Conservation (phyloP, 2,797 vertebrate species). For the Ctenopoma kingsleyae region DNA sequence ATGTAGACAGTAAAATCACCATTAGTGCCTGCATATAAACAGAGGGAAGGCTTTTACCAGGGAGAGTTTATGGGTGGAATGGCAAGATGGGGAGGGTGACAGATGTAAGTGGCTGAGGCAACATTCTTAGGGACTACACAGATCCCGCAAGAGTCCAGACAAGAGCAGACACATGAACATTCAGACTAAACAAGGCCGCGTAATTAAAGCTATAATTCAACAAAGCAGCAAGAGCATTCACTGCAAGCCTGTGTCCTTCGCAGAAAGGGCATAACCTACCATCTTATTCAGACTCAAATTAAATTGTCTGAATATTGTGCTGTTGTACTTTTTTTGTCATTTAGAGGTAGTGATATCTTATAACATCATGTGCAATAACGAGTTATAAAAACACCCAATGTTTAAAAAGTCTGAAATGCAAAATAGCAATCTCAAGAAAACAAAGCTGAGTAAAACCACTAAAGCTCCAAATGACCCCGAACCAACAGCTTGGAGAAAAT, state of each 20-base stretch:
- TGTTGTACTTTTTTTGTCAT: constrained; percentile 39
- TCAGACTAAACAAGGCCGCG: constrained; percentile 78
- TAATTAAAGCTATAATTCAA: constrained; percentile 79
- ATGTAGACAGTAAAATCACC: constrained; percentile 65
- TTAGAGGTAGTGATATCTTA: constrained; percentile 10
- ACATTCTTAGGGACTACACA: constrained; percentile 48
- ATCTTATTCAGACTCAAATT: constrained; percentile 49
- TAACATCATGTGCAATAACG: constrained; percentile 14
- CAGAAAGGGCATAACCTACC: constrained; percentile 53
- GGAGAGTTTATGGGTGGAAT: constrained; percentile 57
- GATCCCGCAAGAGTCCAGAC: constrained; percentile 66
- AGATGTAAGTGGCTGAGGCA: constrained; percentile 58
- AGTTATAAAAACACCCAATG: background rate
- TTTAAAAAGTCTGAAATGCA: constrained; percentile 15
- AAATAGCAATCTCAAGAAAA: constrained; percentile 12
- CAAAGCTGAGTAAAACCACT: constrained; percentile 13
- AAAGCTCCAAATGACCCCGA: background rate
- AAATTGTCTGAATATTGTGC: constrained; percentile 44
- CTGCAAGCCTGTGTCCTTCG: constrained; percentile 51
- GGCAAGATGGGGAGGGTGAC: constrained; percentile 39
- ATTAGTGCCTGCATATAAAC: constrained; percentile 69
- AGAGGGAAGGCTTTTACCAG: constrained; percentile 58
- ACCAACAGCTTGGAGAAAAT: constrained; percentile 18
- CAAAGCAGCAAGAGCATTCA: constrained; percentile 46
- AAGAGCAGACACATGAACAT: constrained; percentile 70